Base-by-base conservation (phyloP, 2,888 invertebrate species). In the Marasmarcha lunaedactyla region DNA sequence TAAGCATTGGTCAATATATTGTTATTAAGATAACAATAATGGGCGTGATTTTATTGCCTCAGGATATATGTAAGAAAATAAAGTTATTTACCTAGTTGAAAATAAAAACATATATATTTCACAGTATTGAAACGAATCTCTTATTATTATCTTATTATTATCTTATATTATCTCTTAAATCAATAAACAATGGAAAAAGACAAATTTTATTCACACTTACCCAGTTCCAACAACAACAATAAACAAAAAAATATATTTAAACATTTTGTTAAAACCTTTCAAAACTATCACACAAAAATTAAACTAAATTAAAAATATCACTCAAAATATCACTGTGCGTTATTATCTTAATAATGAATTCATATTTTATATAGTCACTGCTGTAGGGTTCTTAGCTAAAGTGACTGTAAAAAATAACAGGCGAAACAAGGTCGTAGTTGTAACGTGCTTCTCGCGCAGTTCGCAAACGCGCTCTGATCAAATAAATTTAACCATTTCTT, bases 391-490 rank as follows among this genome's bases (percentile, higher is more conserved):
- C 30, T 20, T 20, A 50, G 50, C 42, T 46, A 44, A 45, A 51
- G 50, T 48, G 52, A 50, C 46, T 54, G 51, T 52, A 40, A 48
- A 35, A 42, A 38, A 47, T 47, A 49, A 55, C n/a, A n/a, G n/a
- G n/a, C n/a, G n/a, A n/a, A n/a, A 25, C 30, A 11, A 30, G 30
- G 30, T 10, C 30, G 30, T 30, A 4, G 11, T 30, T 7, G 2
- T 3, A 30, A 51, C 66, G 66, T 62, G 62, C 51, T 45, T 45
- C 49, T 48, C 52, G 53, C 55, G 54, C 63, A 59, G 52, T 46
- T 42, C 46, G 40, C 54, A 44, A 51, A 48, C 57, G 57, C 54
- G 51, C 57, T 62, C 63, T 65, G 58, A 20, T 20, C 20, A 20
- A 20, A 20, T 20, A 3, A 20, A 20, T 20, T 20, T 52, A 40